Percentiles rank a stretch among this genome's conserved stretches.
phyloP scores from a whole-genome alignment of 2,113 vertebrate genomes.

The Azemiops feae region DNA sequence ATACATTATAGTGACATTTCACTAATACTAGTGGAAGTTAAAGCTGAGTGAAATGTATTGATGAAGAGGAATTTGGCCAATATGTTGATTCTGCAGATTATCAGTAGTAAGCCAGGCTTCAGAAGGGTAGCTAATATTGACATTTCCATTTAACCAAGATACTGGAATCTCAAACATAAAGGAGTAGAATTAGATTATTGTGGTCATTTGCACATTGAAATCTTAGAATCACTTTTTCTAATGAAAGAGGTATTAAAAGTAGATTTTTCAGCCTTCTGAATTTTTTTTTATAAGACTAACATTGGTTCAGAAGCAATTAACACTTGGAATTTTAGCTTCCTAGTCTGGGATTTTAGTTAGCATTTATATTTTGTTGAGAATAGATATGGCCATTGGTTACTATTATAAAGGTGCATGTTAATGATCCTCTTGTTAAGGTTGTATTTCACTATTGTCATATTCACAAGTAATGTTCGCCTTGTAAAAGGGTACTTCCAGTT shows the following conservation, averaged over 20 bases:
- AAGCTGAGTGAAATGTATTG: not conserved
- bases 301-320: not conserved
- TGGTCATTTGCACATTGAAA: not conserved
- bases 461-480: not conserved
- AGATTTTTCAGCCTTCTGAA: not conserved
- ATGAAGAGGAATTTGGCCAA: slow-evolving; percentile 1
- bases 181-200: not conserved
- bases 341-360: not conserved
- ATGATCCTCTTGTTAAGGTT: not conserved
- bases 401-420: not conserved
- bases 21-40: not conserved
- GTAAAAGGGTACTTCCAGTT: not conserved
- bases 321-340: not conserved
- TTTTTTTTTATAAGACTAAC: not conserved
- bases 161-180: not conserved
- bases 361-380: not conserved
- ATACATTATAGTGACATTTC: not conserved
- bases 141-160: not conserved
- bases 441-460: not conserved
- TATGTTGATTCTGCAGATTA: not conserved
- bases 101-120: not conserved
- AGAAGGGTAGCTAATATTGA: not conserved
- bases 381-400: not conserved
- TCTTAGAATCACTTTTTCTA: not conserved
- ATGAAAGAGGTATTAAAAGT: not conserved